phyloP scores from a whole-genome alignment of 2,113 vertebrate species.

The Crotalus viridis region DNA sequence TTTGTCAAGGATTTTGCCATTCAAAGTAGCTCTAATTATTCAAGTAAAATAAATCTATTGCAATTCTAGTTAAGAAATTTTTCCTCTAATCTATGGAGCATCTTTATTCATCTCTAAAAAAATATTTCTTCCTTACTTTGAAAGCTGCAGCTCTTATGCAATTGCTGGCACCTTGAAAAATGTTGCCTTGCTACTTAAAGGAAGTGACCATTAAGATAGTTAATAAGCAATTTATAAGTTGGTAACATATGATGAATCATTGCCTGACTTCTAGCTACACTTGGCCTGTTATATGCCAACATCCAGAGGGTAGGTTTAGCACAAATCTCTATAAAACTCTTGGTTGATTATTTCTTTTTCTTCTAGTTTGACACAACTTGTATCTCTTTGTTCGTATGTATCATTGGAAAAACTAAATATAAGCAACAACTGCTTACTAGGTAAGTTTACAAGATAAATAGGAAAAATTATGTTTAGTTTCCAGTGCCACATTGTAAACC shows the following conservation, averaged over 20 bases:
- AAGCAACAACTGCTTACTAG: conserved; percentile 88
- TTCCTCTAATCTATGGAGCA: neutral
- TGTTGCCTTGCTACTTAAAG: neutral
- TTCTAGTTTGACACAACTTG: conserved; percentile 81
- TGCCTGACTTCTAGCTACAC: neutral
- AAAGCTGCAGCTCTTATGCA: neutral
- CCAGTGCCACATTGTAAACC: neutral
- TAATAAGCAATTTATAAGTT: conserved; percentile 7
- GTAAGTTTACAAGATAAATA: conserved; percentile 65
- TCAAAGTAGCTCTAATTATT: neutral
- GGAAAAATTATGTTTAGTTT: neutral
- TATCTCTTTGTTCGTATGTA: conserved; percentile 76
- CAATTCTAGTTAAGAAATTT: neutral
- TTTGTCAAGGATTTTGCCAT: neutral
- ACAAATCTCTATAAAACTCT: neutral
- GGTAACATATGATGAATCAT: neutral
- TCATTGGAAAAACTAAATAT: conserved; percentile 83
- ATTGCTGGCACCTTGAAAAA: neutral
- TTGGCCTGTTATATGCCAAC: neutral
- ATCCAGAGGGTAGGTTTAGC: neutral
- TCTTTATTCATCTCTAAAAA: neutral
- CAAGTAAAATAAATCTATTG: neutral
- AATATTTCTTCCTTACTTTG: neutral
- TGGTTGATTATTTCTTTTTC: conserved; percentile 46
- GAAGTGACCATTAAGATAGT: conserved; percentile 25